phyloP scores from a whole-genome alignment of 1,140 invertebrate species.

The Hylyphantes graminicola region DNA sequence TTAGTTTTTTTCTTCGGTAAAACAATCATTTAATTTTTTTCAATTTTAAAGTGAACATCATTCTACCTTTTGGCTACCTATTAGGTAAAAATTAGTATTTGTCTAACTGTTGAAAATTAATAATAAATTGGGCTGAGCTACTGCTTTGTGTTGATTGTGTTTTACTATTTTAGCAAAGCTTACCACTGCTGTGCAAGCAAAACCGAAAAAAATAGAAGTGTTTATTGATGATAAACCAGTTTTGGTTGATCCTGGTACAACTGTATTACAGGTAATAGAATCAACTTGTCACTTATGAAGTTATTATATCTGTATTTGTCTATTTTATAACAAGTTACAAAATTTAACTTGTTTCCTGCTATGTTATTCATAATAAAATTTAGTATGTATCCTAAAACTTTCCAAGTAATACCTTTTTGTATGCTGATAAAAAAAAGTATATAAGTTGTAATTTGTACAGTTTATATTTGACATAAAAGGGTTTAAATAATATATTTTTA shows the following conservation, averaged over 20 bases:
- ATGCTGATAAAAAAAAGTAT: background rate
- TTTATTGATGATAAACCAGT: slow-evolving; percentile 98
- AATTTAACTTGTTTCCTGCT: background rate
- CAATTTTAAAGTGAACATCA: too few relatives aligned
- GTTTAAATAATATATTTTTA: too few relatives aligned
- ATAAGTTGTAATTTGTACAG: background rate
- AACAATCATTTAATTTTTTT: too few relatives aligned
- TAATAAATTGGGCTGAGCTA: too few relatives aligned
- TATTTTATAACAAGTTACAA: background rate
- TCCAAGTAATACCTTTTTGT: background rate
- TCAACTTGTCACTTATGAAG: background rate
- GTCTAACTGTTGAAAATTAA: too few relatives aligned
- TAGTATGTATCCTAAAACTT: background rate
- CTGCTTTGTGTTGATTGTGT: background rate
- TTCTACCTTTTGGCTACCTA: too few relatives aligned
- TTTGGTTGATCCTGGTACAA: slow-evolving; percentile 94
- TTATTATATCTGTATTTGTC: slow-evolving; percentile 66
- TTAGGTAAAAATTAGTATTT: too few relatives aligned
- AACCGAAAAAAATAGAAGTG: slow-evolving; percentile 85
- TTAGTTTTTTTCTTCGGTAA: too few relatives aligned
- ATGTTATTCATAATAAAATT: background rate
- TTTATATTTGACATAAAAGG: too few relatives aligned
- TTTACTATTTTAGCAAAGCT: background rate
- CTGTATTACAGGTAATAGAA: slow-evolving; percentile 87
- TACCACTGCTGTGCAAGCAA: slow-evolving; percentile 44